Evolutionary conservation across 2,113 vertebrate species (phyloP).

Genomic region (Daphoenositta chrysoptera): DNA sequence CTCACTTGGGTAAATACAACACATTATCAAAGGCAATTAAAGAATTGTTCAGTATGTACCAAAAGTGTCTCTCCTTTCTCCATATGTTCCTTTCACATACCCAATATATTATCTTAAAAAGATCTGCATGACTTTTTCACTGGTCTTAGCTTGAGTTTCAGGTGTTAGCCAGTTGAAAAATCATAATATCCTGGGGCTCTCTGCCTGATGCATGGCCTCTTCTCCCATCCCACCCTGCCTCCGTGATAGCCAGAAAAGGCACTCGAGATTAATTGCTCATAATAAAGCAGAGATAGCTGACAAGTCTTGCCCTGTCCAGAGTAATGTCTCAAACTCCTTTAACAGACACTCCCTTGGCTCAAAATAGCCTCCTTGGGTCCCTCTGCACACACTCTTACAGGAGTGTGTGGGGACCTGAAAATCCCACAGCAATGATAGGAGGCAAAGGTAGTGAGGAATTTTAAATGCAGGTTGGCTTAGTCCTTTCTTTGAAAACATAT

Average conservation of each 20-base stretch:
- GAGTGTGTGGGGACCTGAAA: neutral
- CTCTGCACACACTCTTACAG: neutral
- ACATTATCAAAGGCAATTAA: neutral
- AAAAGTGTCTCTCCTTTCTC: neutral
- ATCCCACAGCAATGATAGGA: neutral
- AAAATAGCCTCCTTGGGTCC: neutral
- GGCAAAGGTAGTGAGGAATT: neutral
- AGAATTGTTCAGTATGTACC: neutral
- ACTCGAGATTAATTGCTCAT: neutral
- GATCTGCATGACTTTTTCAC: neutral
- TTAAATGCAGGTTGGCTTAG: neutral
- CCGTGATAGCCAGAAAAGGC: neutral
- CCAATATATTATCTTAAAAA: neutral
- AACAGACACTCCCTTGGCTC: neutral
- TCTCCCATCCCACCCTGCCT: neutral
- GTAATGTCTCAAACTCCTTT: neutral
- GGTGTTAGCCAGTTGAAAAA: neutral
- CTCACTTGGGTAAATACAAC: neutral
- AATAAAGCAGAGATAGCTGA: neutral
- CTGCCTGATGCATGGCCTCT: neutral
- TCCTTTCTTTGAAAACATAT: neutral
- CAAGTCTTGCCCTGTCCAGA: neutral
- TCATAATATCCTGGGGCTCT: neutral
- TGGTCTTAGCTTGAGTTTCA: neutral
- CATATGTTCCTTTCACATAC: neutral